Evolutionary conservation across 2,888 invertebrate species (phyloP).

Genomic region (Cosmia pyralina): DNA sequence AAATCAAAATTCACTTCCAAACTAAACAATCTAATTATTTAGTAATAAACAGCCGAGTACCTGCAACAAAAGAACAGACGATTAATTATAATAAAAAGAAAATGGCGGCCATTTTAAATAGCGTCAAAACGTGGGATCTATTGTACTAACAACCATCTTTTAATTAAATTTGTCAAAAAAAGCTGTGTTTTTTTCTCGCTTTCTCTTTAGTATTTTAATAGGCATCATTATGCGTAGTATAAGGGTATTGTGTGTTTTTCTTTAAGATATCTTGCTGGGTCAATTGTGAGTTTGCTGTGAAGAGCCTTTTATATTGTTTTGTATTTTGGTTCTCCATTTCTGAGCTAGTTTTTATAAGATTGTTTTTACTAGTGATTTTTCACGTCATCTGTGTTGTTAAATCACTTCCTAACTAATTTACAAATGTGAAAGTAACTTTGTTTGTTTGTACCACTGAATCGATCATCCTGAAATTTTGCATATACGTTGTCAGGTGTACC

Average conservation of each 20-base stretch:
- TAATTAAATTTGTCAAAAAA: slow-evolving; percentile 72
- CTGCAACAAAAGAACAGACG: slow-evolving; percentile 73
- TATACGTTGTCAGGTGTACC: too few relatives aligned
- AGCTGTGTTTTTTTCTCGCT: slow-evolving; percentile 46
- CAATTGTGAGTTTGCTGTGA: slow-evolving; percentile 45
- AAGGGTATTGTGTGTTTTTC: slow-evolving; percentile 56
- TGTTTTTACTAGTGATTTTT: background rate
- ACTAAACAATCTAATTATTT: slow-evolving; percentile 43
- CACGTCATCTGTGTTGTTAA: too few relatives aligned
- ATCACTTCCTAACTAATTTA: too few relatives aligned
- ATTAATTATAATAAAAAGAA: slow-evolving; percentile 67
- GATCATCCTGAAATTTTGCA: too few relatives aligned
- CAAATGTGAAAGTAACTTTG: too few relatives aligned
- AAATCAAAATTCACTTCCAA: slow-evolving; percentile 13
- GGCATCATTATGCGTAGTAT: slow-evolving; percentile 49
- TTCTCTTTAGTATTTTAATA: slow-evolving; percentile 56
- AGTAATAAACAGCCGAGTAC: slow-evolving; percentile 56
- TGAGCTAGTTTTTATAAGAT: background rate
- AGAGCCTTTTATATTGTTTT: background rate
- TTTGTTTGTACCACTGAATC: too few relatives aligned
- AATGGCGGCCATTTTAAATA: slow-evolving; percentile 54
- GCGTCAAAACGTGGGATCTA: slow-evolving; percentile 57
- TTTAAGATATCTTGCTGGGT: slow-evolving; percentile 35
- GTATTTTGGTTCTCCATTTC: background rate
- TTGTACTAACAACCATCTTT: slow-evolving; percentile 60